Base-by-base conservation (phyloP, 2,113 vertebrate genomes). In the Grantiella picta region DNA sequence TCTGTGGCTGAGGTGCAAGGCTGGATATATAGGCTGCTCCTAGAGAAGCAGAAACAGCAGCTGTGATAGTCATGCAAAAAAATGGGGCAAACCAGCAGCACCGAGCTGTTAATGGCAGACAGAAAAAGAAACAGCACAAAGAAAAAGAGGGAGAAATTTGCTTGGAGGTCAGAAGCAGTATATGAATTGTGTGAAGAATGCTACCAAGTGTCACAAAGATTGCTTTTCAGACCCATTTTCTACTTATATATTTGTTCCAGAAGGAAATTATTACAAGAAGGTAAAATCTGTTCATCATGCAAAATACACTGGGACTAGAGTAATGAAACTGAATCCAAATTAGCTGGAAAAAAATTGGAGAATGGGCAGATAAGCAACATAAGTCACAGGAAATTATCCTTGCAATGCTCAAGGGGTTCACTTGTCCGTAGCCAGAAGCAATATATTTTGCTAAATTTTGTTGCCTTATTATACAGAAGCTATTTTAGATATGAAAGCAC, bases 271-370 rank as follows among this genome's bases (percentile, higher is more conserved):
- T 83, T 90, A 66, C 25, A 93, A 45, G 33, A 83, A 92, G 31
- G 64, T 68, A 96, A 95, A 95, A 93, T 53, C 44, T 57, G 64
- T 86, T 94, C 77, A 81, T 83, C 19, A 35, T 73, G 72, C 56
- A 95, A 94, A 95, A 89, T 36, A 90, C 10, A 49, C 5, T 40
- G 16, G 45, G 42, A 90, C 71, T 88, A 90, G 28, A 33, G n/a
- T 68, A 96, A 90, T 13, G 47, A 96, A 83, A 92, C 4, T 12
- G 89, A 83, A 93, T 78, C 65, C 68, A 89, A 96, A 94, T 90
- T 88, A 96, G 86, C 45, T 86, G 60, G 60, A 83, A 77, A 93
- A 36, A 88, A 71, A 73, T 5, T 47, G 64, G 49, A 88, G 44
- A 93, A 90, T 25, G 33, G 36, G 56, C 60, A 93, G 88, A 95